Conservation (phyloP, 2,797 vertebrate genomes). For the Crocodylus rhombifer region DNA sequence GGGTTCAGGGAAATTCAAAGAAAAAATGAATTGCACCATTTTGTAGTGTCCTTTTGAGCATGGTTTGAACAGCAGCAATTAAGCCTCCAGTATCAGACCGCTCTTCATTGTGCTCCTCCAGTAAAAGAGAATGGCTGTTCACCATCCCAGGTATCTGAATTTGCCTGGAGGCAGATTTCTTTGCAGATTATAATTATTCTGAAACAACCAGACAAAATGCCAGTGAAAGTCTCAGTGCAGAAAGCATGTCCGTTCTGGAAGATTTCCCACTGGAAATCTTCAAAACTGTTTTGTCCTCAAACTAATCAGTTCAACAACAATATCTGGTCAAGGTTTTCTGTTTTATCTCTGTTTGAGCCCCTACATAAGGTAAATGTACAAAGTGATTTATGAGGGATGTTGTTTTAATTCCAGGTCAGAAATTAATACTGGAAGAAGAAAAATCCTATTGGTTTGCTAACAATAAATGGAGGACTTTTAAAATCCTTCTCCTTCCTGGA, state of each 20-base stretch:
- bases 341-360: background rate
- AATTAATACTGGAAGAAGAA: background rate
- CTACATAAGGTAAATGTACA: background rate
- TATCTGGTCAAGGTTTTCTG: background rate
- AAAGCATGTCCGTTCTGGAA: background rate
- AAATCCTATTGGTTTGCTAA: background rate
- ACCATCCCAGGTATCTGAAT: slow-evolving; percentile 2
- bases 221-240: background rate
- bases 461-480: rapidly evolving
- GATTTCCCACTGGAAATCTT: background rate
- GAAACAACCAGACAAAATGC: background rate
- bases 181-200: slow-evolving; percentile 12
- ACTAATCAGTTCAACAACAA: background rate
- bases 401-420: background rate
- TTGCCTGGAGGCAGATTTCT: background rate
- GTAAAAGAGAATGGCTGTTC: background rate
- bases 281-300: background rate
- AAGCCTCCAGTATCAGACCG: background rate
- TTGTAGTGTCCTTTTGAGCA: background rate
- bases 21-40: background rate
- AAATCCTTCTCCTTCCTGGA: background rate
- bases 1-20: background rate
- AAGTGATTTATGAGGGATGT: background rate
- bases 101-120: background rate
- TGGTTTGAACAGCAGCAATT: background rate